A percentile compares a stretch with the other conserved stretches of the same genome.
phyloP scores from a whole-genome alignment of 2,113 vertebrate genomes.

The Antennarius striatus region DNA sequence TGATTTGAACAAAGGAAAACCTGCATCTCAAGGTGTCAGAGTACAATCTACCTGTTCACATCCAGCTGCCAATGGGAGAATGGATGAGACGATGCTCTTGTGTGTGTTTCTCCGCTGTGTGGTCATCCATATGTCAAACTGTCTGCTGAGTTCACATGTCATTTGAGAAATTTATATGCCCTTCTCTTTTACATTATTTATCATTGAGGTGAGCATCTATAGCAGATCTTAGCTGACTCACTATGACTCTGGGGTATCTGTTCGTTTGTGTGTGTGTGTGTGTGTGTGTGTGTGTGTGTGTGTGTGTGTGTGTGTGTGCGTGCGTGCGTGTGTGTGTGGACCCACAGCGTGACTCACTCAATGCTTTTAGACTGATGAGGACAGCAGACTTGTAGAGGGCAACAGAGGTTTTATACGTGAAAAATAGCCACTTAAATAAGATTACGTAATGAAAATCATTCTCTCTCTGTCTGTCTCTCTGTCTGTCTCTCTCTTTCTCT shows the following conservation, averaged over 20 bases:
- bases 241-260: conserved; percentile 51
- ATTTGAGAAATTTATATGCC: conserved; percentile 64
- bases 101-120: conserved; percentile 9
- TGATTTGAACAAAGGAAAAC: conserved; percentile 44
- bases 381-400: conserved; percentile 69
- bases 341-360: conserved; percentile 69
- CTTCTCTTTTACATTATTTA: conserved; percentile 72
- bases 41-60: conserved; percentile 46
- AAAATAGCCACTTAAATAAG: conserved; percentile 75
- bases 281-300: conserved; percentile 31
- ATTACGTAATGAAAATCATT: conserved; percentile 70
- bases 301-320: conserved; percentile 28
- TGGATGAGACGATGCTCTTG: conserved; percentile 14
- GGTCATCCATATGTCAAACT: conserved; percentile 57
- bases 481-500: background rate
- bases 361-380: conserved; percentile 79
- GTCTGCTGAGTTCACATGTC: conserved; percentile 53
- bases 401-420: conserved; percentile 71
- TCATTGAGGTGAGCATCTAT: conserved; percentile 62
- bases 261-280: conserved; percentile 39
- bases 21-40: conserved; percentile 36
- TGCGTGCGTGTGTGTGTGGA: conserved; percentile 25
- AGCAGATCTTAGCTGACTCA: conserved; percentile 74
- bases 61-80: conserved; percentile 41
- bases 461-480: background rate